Percentiles rank a stretch among this genome's conserved stretches.
Evolutionary conservation across 2,113 vertebrate genomes (phyloP).

Genomic region (Gracilinanus agilis): DNA sequence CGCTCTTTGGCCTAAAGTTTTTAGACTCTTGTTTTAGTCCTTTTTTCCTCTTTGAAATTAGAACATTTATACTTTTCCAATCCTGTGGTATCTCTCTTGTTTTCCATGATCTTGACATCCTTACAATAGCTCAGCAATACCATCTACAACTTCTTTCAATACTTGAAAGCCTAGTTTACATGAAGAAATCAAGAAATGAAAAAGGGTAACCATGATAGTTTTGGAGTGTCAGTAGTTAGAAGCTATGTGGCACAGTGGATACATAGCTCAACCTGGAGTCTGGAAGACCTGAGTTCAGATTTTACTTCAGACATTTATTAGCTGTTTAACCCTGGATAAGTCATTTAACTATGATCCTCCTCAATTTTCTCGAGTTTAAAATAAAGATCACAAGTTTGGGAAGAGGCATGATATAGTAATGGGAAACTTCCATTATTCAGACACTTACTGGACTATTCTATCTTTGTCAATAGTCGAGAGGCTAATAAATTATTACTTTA

Average conservation of each 20-base stretch:
- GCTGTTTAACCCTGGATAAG: background rate
- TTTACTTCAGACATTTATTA: background rate
- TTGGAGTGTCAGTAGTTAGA: background rate
- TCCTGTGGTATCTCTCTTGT: background rate
- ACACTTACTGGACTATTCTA: background rate
- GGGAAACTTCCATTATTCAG: background rate
- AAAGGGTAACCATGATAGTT: background rate
- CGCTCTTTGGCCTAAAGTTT: background rate
- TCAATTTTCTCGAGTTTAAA: background rate
- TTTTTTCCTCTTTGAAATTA: background rate
- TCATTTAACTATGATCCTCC: background rate
- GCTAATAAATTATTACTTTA: background rate
- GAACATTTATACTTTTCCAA: background rate
- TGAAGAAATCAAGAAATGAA: background rate
- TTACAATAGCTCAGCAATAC: background rate
- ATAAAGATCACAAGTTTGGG: background rate
- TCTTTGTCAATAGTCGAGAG: background rate
- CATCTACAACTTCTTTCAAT: background rate
- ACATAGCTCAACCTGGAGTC: background rate
- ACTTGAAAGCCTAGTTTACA: background rate
- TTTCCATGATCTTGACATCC: background rate
- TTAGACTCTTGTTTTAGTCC: background rate
- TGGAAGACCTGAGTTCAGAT: no score
- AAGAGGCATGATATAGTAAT: background rate
- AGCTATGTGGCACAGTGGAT: background rate